Base-by-base conservation (phyloP, 1,140 invertebrate species). In the Tetragnatha versicolor region DNA sequence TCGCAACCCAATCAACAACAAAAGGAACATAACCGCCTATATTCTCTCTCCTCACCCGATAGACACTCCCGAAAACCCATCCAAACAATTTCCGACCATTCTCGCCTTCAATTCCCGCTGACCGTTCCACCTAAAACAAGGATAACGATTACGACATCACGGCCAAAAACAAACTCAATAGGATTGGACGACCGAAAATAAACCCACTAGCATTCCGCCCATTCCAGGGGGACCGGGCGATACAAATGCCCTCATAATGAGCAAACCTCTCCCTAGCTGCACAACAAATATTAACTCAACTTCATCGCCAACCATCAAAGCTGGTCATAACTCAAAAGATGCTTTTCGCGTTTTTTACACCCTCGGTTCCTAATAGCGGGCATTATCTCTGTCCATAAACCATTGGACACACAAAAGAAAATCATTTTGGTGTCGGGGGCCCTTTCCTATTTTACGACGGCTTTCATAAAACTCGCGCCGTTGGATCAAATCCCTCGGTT, bases 321-420 rank as follows among this genome's bases (percentile, higher is more conserved):
- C 31, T 29, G 17, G 10, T 33, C 47, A 69, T 69, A 69, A 69
- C 29, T 69, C 49, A 53, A 37, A 42, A 53, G 66, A 37, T n/a
- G 66, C 39, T 53, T 20, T n/a, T 20, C 10, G 3, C 45, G 53
- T 33, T 69, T 69, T 69, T 69, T 69, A 53, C 45, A 31, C 66
- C 10, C 9, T 12, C 20, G 20, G 29, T 22, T 31, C 39, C 49
- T 53, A 69, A 53, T 35, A 53, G 45, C 31, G n/a, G 31, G n/a
- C 66, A 69, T 69, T 69, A 69, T 69, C 45, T 69, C 20, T 22
- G 25, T 27, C n/a, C 66, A 69, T 69, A 69, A 69, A 69, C 29
- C 49, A 53, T 69, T 17, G 5, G 47, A n/a, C 27, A 31, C 49
- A 53, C 37, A 69, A 69, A 45, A 25, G 47, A 69, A 51, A 53